Evolutionary conservation across 1,140 invertebrate genomes (phyloP).

Genomic region (Pseudomyrmex gracilis): DNA sequence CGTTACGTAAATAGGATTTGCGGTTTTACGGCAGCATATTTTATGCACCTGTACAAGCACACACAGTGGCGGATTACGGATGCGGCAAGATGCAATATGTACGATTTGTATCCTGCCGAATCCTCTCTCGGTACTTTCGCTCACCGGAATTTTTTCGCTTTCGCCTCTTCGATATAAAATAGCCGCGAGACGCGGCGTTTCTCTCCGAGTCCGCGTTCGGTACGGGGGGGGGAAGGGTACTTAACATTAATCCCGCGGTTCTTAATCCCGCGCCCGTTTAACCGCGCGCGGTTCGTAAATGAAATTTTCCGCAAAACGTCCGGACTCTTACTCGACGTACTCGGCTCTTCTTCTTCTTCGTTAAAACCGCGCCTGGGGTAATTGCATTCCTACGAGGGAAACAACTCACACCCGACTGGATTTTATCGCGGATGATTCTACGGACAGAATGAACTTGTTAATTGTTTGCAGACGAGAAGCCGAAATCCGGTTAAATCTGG

Average conservation of each 20-base stretch:
- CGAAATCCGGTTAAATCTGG: too few species aligned
- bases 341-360: conserved; percentile 19
- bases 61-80: conserved; percentile 24
- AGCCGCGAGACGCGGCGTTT: conserved; percentile 14
- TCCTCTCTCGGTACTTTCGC: background rate
- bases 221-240: conserved; percentile 39
- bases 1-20: conserved; percentile 62
- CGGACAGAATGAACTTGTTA: conserved; percentile 42
- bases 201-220: conserved; percentile 29
- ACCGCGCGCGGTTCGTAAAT: conserved; percentile 24
- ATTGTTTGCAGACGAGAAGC: background rate
- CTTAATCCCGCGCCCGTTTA: conserved; percentile 40
- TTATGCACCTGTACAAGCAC: conserved; percentile 56
- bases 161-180: background rate
- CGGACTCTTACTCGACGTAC: conserved; percentile 7
- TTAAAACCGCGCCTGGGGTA: conserved; percentile 18
- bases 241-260: conserved; percentile 56
- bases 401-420: conserved; percentile 35
- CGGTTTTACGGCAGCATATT: conserved; percentile 58
- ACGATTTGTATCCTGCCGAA: conserved; percentile 37
- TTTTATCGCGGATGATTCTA: conserved; percentile 21
- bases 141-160: conserved; percentile 43
- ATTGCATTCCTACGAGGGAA: conserved; percentile 43
- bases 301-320: conserved; percentile 39
- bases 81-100: conserved; percentile 51